Percentiles rank a stretch among this genome's conserved stretches.
These are phyloP conservation scores for Rhinogobio ventralis DNA, from an alignment of 2,797 vertebrate species.

Conservation along the genomic window DNA sequence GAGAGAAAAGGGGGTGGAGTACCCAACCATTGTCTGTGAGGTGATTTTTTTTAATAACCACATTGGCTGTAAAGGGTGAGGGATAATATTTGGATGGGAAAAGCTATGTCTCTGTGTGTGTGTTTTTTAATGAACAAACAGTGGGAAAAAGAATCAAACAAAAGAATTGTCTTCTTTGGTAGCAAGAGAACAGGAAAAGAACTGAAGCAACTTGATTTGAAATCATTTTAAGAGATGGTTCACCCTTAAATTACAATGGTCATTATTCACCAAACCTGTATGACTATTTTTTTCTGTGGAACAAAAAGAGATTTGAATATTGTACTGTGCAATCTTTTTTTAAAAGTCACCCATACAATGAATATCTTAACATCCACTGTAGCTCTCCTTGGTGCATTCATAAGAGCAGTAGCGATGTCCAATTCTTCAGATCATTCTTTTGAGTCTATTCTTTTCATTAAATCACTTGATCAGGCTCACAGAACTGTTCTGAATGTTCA, in stretches of 20 bases:
- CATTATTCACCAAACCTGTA: background rate
- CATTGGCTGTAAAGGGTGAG: constrained; percentile 5
- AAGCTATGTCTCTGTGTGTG: constrained; percentile 19
- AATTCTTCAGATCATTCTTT: background rate
- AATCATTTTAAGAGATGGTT: background rate
- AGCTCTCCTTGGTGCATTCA: background rate
- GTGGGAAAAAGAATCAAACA: background rate
- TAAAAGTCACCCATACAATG: background rate
- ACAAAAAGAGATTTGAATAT: background rate
- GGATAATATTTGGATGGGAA: constrained; percentile 25
- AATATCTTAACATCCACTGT: background rate
- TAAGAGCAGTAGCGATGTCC: background rate
- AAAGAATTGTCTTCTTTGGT: background rate
- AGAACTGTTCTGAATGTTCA: background rate
- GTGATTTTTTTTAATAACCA: constrained; percentile 44
- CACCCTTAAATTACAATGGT: background rate
- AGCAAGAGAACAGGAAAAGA: background rate
- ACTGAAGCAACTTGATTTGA: background rate
- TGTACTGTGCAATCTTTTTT: background rate
- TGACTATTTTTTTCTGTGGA: background rate
- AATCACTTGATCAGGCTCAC: background rate
- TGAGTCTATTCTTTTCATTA: background rate
- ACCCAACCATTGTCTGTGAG: constrained; percentile 45
- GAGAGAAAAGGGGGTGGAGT: constrained; percentile 28
- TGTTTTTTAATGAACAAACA: constrained; percentile 45